Percentiles rank a stretch among this genome's conserved stretches.
Evolutionary conservation across 2,113 vertebrate species (phyloP).

Genomic region (Siniperca knerii): DNA sequence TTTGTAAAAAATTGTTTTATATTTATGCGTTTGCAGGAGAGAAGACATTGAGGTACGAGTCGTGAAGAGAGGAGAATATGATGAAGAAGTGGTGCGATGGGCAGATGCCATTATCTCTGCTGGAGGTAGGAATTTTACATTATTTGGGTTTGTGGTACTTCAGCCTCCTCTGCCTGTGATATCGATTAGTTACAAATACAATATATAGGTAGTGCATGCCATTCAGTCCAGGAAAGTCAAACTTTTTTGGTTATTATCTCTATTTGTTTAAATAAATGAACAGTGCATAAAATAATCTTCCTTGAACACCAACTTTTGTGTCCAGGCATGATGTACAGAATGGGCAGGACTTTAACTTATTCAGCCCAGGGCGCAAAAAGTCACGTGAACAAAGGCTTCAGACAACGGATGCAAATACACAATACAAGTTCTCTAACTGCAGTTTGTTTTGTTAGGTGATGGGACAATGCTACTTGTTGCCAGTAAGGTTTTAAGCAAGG

Average conservation of each 20-base stretch:
- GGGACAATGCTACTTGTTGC: constrained; percentile 98
- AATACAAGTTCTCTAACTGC: constrained; percentile 55
- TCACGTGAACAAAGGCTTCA: constrained; percentile 39
- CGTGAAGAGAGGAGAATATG: constrained; percentile 93
- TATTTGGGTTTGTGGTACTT: neutral
- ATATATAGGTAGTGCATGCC: neutral
- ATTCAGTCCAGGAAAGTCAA: neutral
- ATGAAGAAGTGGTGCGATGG: constrained; percentile 94
- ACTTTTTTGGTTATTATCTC: neutral
- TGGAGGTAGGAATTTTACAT: constrained; percentile 86
- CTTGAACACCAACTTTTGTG: constrained; percentile 23
- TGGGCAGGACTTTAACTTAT: neutral
- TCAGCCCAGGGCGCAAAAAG: constrained; percentile 18
- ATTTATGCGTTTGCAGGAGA: constrained; percentile 80
- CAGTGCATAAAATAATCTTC: neutral
- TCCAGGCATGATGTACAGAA: neutral
- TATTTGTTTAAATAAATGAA: neutral
- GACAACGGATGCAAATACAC: constrained; percentile 28
- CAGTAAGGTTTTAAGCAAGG: constrained; percentile 95
- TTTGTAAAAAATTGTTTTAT: neutral
- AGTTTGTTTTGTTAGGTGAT: constrained; percentile 86
- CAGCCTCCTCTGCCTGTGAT: neutral
- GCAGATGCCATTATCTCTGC: constrained; percentile 96
- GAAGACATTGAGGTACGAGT: constrained; percentile 92
- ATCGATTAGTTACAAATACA: neutral